Percentiles rank a stretch among this genome's conserved stretches.
phyloP scores from a whole-genome alignment of 2,797 vertebrate species.

The Rhinella marina region DNA sequence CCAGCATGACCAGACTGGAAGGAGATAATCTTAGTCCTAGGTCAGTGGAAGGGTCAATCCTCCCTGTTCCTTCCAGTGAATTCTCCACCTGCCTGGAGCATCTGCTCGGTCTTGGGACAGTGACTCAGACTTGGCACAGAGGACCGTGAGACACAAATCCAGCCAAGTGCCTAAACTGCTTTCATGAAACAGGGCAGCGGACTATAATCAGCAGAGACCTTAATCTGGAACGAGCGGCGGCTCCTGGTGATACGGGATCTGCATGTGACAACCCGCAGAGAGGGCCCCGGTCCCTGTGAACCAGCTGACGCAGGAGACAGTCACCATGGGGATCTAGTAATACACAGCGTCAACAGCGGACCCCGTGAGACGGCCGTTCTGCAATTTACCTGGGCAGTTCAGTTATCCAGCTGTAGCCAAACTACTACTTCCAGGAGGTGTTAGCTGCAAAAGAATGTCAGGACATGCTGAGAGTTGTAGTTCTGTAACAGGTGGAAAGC shows the following conservation, averaged over 20 bases:
- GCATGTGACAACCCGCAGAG: neutral
- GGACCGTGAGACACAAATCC: slow-evolving; percentile 35
- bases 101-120: neutral
- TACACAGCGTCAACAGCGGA: neutral
- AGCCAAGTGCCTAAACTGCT: neutral
- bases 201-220: neutral
- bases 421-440: neutral
- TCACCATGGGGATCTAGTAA: neutral
- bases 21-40: too few species aligned
- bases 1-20: too few species aligned
- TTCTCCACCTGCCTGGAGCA: slow-evolving; percentile 25
- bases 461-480: too few species aligned
- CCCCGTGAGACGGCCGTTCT: neutral
- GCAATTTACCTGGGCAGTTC: neutral
- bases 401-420: neutral
- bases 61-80: neutral
- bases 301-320: neutral
- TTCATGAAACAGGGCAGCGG: slow-evolving; percentile 2
- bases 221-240: neutral
- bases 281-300: neutral
- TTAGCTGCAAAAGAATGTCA: too few species aligned
- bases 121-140: slow-evolving; percentile 49
- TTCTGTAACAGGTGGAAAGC: neutral
- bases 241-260: neutral
- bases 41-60: neutral